Base-by-base conservation (phyloP, 2,797 vertebrate species). In the Champsocephalus esox region DNA sequence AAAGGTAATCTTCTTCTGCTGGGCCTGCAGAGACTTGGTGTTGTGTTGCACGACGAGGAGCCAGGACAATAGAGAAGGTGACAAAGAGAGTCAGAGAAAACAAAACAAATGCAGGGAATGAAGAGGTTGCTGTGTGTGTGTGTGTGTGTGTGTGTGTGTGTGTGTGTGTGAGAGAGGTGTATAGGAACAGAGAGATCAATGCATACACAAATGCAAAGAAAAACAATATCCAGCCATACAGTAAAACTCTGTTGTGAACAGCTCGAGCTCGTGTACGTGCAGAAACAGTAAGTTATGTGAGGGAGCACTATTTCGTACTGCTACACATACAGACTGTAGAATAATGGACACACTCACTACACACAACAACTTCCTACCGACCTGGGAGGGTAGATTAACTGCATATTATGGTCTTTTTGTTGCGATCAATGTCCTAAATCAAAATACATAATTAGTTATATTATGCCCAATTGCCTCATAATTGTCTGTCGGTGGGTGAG, bases 1-100 rank as follows among this genome's bases (percentile, higher is more conserved):
- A 80, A 87, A 82, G 75, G 74, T 69, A 70, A 28, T 28, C 89
- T 84, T 79, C 70, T 91, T 87, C 80, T 87, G 83, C 91, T 89
- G 83, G 86, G 77, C 62, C 51, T 56, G 88, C 83, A 88, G 51
- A 61, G 79, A 73, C 55, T 38, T 67, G n/a, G 14, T 24, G 68
- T 81, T 88, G 87, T 88, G 81, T 82, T 86, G 76, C 74, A 77
- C 81, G 79, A 71, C 88, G 86, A 80, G 83, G 73, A 85, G 83
- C 50, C 67, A 63, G 50, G 50, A 78, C 85, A 54, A 73, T 70
- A 84, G 74, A 81, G 66, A 41, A 78, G 65, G 70, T 17, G 64
- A 82, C 77, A 28, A 73, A 61, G 24, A 84, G 73, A 73, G 62
- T 60, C 58, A 34, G 24, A 34, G 66, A 2, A 49, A 45, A 84